Evolutionary conservation across 2,888 invertebrate species (phyloP).

Genomic region (Drosophila acutilabella): DNA sequence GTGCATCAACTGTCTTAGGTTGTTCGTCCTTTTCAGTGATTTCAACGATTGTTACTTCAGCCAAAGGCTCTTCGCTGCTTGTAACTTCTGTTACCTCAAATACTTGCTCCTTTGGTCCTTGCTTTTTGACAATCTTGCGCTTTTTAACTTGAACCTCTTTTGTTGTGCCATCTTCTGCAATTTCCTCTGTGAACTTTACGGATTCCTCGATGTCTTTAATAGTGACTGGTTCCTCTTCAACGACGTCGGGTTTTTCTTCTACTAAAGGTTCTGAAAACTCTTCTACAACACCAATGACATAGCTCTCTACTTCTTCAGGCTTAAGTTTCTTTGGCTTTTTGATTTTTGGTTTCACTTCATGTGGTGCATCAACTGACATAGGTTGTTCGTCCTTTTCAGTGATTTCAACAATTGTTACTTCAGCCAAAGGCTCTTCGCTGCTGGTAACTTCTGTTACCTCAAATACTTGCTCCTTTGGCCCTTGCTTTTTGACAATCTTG

Average conservation of each 20-base stretch:
- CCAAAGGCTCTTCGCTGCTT: slow-evolving; percentile 82
- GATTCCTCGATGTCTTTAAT: slow-evolving; percentile 70
- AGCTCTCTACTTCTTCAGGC: slow-evolving; percentile 66
- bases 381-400: slow-evolving; percentile 48
- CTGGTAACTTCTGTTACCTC: slow-evolving; percentile 84
- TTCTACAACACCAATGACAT: slow-evolving; percentile 71
- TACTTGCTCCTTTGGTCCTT: slow-evolving; percentile 84
- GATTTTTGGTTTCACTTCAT: slow-evolving; percentile 10
- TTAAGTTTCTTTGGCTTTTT: slow-evolving; percentile 79
- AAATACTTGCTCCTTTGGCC: slow-evolving; percentile 84
- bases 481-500: slow-evolving; percentile 84
- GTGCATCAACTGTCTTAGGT: slow-evolving; percentile 17
- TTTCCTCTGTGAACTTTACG: slow-evolving; percentile 69
- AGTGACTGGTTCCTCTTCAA: slow-evolving; percentile 68
- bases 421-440: slow-evolving; percentile 83
- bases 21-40: slow-evolving; percentile 51
- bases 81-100: slow-evolving; percentile 85
- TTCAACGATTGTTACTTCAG: slow-evolving; percentile 80
- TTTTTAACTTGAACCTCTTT: slow-evolving; percentile 84
- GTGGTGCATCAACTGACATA: slow-evolving; percentile 25
- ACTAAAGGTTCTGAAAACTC: slow-evolving; percentile 33
- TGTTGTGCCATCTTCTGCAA: slow-evolving; percentile 79
- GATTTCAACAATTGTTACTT: slow-evolving; percentile 77
- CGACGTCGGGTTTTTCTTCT: slow-evolving; percentile 77
- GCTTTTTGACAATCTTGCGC: slow-evolving; percentile 84